These are phyloP conservation scores for Puma concolor DNA, from an alignment of 2,113 vertebrate genomes.

Conservation along the genomic window DNA sequence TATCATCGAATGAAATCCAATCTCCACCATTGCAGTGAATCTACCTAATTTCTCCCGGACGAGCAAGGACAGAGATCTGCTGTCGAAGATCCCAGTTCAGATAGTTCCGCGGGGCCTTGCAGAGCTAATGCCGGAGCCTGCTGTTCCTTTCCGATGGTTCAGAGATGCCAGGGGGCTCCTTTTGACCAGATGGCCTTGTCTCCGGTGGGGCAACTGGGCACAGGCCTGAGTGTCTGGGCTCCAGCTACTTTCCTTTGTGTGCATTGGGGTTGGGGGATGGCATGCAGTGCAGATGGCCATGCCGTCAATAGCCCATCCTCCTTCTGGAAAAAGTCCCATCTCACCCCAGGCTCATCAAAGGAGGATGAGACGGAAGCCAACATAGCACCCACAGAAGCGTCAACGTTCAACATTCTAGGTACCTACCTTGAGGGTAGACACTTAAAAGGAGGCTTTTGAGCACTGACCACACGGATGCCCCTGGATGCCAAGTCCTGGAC, in stretches of 20 bases:
- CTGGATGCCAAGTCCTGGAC: background rate
- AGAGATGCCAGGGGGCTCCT: background rate
- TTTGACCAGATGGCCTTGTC: background rate
- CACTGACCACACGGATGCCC: background rate
- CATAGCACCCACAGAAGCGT: background rate
- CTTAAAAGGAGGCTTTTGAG: background rate
- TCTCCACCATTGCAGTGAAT: background rate
- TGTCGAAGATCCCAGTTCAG: background rate
- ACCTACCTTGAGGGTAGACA: background rate
- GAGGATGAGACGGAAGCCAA: background rate
- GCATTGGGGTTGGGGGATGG: background rate
- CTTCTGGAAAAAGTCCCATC: background rate
- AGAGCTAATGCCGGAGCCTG: accelerated
- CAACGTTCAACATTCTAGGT: background rate
- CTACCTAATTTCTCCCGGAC: background rate
- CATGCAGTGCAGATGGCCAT: background rate
- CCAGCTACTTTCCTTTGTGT: background rate
- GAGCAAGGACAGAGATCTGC: background rate
- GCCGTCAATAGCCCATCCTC: background rate
- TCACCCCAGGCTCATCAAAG: background rate
- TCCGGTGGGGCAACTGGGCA: background rate
- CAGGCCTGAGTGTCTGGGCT: background rate
- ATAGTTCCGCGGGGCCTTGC: background rate
- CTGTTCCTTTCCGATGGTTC: background rate
- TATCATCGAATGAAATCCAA: background rate